A percentile compares a stretch with the other conserved stretches of the same genome.
Evolutionary conservation across 35 echinoderm and acorn worm species (phyloP).

Genomic region (Ophioderma brevispina): DNA sequence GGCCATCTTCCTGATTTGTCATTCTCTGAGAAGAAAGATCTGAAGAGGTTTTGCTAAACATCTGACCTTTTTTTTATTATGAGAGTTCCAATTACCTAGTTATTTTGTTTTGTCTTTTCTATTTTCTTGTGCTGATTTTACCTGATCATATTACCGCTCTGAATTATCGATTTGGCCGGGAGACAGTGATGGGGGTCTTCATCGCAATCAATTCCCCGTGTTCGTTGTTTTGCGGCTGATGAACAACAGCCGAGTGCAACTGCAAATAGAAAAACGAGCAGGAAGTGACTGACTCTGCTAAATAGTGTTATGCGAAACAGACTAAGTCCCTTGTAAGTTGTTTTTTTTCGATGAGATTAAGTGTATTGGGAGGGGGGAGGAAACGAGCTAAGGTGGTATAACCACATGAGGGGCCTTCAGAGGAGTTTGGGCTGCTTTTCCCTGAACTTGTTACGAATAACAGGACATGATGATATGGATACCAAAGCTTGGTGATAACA

Average conservation of each 20-base stretch:
- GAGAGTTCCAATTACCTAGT: neutral
- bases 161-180: constrained; percentile 1
- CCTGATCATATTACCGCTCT: neutral
- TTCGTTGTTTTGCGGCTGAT: neutral
- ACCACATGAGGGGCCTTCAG: too few species aligned
- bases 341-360: too few species aligned
- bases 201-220: neutral
- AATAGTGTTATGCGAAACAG: too few species aligned
- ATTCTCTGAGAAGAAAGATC: neutral
- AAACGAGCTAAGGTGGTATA: too few species aligned
- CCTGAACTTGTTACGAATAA: too few species aligned
- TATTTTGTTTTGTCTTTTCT: neutral
- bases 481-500: too few species aligned
- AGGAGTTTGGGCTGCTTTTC: too few species aligned
- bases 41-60: neutral
- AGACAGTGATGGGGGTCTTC: neutral
- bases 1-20: neutral
- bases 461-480: too few species aligned
- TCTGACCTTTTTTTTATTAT: neutral
- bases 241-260: neutral
- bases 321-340: too few species aligned
- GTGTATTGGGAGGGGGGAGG: too few species aligned
- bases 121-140: neutral
- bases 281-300: too few species aligned
- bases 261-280: too few species aligned